Percentiles rank a stretch among this genome's conserved stretches.
Evolutionary conservation across 2,797 vertebrate species (phyloP).

Genomic region (Cyclura pinguis): DNA sequence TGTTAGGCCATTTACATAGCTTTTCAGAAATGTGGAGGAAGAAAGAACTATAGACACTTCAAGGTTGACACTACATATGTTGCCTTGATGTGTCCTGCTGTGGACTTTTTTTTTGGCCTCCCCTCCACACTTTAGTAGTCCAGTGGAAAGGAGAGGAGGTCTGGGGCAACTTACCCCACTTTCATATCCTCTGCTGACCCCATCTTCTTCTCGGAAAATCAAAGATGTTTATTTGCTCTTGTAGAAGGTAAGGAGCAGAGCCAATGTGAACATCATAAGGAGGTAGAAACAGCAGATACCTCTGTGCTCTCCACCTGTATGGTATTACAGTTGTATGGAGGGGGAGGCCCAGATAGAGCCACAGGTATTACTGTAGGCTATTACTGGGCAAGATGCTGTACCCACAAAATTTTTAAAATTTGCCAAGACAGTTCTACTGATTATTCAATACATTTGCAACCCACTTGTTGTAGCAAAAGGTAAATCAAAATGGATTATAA

Average conservation of each 20-base stretch:
- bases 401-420: not conserved
- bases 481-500: too few relatives aligned
- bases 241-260: not conserved
- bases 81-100: not conserved
- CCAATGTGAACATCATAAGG: not conserved
- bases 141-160: not conserved
- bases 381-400: not conserved
- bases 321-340: not conserved
- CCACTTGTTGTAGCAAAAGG: too few relatives aligned
- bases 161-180: too few relatives aligned
- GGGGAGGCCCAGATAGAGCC: not conserved
- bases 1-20: not conserved
- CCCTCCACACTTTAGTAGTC: not conserved
- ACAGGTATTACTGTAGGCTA: not conserved
- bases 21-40: not conserved
- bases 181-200: too few relatives aligned
- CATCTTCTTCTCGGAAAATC: not conserved
- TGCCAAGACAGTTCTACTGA: too few relatives aligned
- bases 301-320: not conserved
- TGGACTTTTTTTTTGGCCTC: not conserved
- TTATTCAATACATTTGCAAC: too few relatives aligned
- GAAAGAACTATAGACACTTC: not conserved
- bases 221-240: not conserved
- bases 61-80: not conserved
- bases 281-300: not conserved